Percentiles rank a stretch among this genome's conserved stretches.
Conservation (phyloP, 2,113 vertebrate genomes). For the Plecotus auritus region DNA sequence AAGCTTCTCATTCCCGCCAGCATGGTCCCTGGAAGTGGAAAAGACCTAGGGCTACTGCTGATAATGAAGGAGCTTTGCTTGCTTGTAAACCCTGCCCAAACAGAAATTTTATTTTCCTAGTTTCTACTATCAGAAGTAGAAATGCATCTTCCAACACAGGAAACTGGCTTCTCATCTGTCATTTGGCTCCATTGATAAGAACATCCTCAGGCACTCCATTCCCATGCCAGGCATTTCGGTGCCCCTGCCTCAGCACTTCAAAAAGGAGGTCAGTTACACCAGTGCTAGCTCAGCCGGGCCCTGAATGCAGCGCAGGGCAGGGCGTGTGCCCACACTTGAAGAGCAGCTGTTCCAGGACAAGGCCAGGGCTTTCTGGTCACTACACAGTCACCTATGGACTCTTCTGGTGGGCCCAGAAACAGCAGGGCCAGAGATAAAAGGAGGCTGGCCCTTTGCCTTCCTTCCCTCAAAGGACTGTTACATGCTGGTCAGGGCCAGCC, state of each 20-base stretch:
- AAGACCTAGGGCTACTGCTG: not conserved
- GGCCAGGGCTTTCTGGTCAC: not conserved
- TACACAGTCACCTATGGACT: not conserved
- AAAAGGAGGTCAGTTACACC: not conserved
- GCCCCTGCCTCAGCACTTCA: not conserved
- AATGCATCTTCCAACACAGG: not conserved
- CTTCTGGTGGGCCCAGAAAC: not conserved
- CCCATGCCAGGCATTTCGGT: rapidly evolving
- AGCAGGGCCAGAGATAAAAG: not conserved
- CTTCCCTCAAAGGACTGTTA: not conserved
- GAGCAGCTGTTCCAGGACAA: not conserved
- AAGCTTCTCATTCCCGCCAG: conserved; percentile 96
- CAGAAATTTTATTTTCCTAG: not conserved
- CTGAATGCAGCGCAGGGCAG: not conserved
- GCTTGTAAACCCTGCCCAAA: not conserved
- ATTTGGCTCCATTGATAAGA: not conserved
- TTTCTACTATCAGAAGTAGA: not conserved
- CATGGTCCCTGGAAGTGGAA: conserved; percentile 90
- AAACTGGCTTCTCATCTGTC: not conserved
- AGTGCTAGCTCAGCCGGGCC: not conserved
- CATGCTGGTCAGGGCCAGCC: not conserved
- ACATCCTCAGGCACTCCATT: rapidly evolving
- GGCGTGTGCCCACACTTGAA: not conserved
- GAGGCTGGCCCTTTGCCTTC: not conserved
- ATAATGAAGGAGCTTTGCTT: rapidly evolving